Evolutionary conservation across 2,797 vertebrate genomes (phyloP).

Genomic region (Acrocephalus scirpaceus): DNA sequence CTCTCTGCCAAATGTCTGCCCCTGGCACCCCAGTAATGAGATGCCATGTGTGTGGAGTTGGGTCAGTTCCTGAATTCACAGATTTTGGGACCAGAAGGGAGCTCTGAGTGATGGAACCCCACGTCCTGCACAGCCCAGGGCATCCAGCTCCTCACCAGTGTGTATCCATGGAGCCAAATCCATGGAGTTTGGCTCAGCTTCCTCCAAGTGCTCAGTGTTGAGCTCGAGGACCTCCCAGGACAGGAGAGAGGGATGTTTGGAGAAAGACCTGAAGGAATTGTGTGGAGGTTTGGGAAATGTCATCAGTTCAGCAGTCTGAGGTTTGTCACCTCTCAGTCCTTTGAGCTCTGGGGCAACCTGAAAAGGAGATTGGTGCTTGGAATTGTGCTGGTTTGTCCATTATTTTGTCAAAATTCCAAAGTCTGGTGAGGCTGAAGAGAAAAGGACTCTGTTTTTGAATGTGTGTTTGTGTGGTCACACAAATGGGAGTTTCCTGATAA

Average conservation of each 20-base stretch:
- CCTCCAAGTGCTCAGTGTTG: not conserved
- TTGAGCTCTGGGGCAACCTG: not conserved
- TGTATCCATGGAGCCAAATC: not conserved
- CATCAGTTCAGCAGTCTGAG: not conserved
- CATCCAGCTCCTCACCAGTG: accelerated
- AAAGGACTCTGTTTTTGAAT: not conserved
- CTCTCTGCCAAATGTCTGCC: not conserved
- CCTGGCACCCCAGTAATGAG: not conserved
- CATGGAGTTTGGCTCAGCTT: not conserved
- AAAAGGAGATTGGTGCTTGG: not conserved
- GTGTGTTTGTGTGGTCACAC: not conserved
- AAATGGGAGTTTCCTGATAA: not conserved
- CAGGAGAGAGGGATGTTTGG: not conserved
- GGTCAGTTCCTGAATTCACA: not conserved
- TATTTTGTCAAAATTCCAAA: not conserved
- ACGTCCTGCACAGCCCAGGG: too few species aligned
- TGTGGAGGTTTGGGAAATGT: not conserved
- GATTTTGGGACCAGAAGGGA: not conserved
- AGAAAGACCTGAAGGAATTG: not conserved
- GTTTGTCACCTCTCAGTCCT: not conserved
- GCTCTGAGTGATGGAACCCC: accelerated
- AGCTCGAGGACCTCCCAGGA: not conserved
- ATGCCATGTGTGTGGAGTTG: not conserved
- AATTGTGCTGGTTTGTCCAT: accelerated
- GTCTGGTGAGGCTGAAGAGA: not conserved